Base-by-base conservation (phyloP, 1,140 invertebrate species). In the Coenobita brevimanus region DNA sequence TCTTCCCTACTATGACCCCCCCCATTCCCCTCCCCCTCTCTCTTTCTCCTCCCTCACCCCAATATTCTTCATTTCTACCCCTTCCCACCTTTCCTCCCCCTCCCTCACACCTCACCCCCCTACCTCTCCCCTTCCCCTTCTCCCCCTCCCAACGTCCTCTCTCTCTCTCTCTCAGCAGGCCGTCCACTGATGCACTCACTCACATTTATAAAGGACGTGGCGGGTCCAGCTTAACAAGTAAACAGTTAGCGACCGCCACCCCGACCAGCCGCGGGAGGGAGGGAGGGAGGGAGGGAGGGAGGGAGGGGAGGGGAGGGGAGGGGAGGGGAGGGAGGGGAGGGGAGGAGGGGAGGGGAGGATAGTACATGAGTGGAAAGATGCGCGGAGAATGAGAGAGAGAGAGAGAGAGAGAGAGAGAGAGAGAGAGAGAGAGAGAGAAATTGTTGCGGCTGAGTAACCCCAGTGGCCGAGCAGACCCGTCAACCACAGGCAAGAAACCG, bases 201-300 rank as follows among this genome's bases (percentile, higher is more conserved):
- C 71, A 41, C 69, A 1, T 13, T 13, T 73, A 41, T 43, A 13
- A 75, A 33, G 67, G 71, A 75, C 46, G 71, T 75, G 21, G 0
- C n/a, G 36, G 17, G 33, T n/a, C 71, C 62, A 46, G 41, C 69
- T 33, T 75, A 46, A 75, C 71, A 43, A 24, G 41, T 75, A 75
- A 75, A 75, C 71, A 46, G 17, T 75, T 75, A 75, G 71, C 41
- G 71, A 4, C 2, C 71, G 43, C 36, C 57, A 79, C 76, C 24
- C 13, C 46, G 46, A 60, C 46, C 46, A 8, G 6, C 6, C 46
- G 69, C 3, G 30, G 10, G 36, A 38, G 60, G 30, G 54, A 30
- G 78, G 17, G 30, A 57, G 33, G 33, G 57, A n/a, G 17, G 33
- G 54, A 27, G 54, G 57, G n/a, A 30, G 43, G 33, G 21, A 33